Evolutionary conservation across 2,888 invertebrate species (phyloP).

Genomic region (Phoronis australis): DNA sequence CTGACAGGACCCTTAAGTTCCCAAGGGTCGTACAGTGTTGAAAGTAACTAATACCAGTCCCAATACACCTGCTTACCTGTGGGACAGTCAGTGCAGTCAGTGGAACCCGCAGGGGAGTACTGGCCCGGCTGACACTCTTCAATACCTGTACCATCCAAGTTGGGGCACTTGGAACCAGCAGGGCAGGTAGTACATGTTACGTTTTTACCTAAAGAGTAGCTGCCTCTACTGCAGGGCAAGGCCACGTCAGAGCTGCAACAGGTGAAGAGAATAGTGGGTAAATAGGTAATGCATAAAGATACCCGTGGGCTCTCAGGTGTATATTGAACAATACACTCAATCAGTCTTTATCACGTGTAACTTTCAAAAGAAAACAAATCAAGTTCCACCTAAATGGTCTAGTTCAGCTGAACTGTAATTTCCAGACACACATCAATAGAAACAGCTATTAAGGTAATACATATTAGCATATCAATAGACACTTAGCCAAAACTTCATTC

Average conservation of each 20-base stretch:
- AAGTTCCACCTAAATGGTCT: too few species aligned
- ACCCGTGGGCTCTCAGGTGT: too few species aligned
- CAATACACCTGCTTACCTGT: too few species aligned
- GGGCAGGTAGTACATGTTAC: conserved; percentile 36
- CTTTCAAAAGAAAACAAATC: too few species aligned
- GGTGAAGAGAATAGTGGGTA: not conserved
- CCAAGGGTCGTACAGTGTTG: not conserved
- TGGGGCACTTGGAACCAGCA: conserved; percentile 39
- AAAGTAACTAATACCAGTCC: not conserved
- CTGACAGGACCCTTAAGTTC: too few species aligned
- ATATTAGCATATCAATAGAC: too few species aligned
- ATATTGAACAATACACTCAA: too few species aligned
- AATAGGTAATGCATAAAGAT: not conserved
- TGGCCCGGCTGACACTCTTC: conserved; percentile 30
- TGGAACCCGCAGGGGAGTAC: conserved; percentile 31
- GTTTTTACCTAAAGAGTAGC: conserved; percentile 27
- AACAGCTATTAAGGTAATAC: too few species aligned
- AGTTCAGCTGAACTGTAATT: too few species aligned
- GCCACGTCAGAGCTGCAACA: conserved; percentile 16
- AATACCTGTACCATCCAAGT: conserved; percentile 33
- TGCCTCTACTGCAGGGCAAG: conserved; percentile 29
- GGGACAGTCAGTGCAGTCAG: conserved; percentile 27
- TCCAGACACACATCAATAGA: too few species aligned
- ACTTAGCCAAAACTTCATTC: too few species aligned
- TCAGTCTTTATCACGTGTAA: too few species aligned